Evolutionary conservation across 2,797 vertebrate species (phyloP).

Genomic region (Enoplosus armatus): DNA sequence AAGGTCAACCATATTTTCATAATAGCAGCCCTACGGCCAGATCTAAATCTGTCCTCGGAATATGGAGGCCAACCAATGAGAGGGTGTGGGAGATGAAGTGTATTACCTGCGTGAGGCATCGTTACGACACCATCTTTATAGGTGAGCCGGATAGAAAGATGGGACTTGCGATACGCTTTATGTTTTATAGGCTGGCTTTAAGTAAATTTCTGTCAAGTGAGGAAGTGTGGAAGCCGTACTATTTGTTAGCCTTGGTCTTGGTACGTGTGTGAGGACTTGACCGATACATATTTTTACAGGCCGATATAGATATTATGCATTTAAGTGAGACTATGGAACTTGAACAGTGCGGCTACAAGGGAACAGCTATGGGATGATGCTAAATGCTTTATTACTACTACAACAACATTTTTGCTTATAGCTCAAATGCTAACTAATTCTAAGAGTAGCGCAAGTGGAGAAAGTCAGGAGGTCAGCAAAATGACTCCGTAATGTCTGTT

Average conservation of each 20-base stretch:
- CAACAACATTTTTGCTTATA: neutral
- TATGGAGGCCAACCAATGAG: slow-evolving; percentile 58
- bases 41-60: slow-evolving; percentile 80
- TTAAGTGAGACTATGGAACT: neutral
- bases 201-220: slow-evolving; percentile 58
- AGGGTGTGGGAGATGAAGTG: slow-evolving; percentile 61
- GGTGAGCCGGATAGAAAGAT: slow-evolving; percentile 52
- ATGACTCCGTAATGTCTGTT: neutral
- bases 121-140: slow-evolving; percentile 72
- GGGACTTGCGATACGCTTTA: slow-evolving; percentile 28
- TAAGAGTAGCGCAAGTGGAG: neutral
- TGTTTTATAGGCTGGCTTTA: slow-evolving; percentile 60
- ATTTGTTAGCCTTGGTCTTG: slow-evolving; percentile 27
- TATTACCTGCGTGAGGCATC: slow-evolving; percentile 49
- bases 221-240: slow-evolving; percentile 17
- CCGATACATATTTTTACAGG: slow-evolving; percentile 3
- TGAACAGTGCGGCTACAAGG: neutral
- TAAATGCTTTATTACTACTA: neutral
- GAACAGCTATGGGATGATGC: neutral
- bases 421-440: neutral
- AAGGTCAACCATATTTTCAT: slow-evolving; percentile 87
- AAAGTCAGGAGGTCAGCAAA: neutral
- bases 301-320: slow-evolving; percentile 6
- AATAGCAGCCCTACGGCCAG: slow-evolving; percentile 78
- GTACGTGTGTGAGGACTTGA: neutral